Evolutionary conservation across 2,888 invertebrate species (phyloP).

Genomic region (Panopea generosa): DNA sequence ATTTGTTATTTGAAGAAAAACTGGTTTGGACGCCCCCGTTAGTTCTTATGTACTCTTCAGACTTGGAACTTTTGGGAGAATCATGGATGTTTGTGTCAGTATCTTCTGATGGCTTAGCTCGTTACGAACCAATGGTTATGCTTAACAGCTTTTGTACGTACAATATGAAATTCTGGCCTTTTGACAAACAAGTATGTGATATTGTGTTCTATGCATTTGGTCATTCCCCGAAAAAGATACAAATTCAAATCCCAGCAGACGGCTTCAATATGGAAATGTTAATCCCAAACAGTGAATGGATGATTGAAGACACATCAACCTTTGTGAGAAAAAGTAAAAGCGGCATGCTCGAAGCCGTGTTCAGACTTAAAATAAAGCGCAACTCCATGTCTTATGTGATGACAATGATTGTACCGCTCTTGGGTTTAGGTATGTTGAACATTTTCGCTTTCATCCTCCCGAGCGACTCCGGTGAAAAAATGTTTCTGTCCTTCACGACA

Average conservation of each 20-base stretch:
- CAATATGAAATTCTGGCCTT: slow-evolving; percentile 51
- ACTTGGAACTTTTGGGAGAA: slow-evolving; percentile 8
- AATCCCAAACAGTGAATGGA: slow-evolving; percentile 10
- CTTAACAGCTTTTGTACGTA: slow-evolving; percentile 26
- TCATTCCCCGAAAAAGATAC: neutral
- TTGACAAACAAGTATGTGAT: slow-evolving; percentile 43
- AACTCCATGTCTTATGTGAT: slow-evolving; percentile 3
- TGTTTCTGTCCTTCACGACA: slow-evolving; percentile 16
- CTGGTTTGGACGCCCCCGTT: slow-evolving; percentile 39
- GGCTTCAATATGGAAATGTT: neutral
- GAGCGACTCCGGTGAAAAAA: slow-evolving; percentile 23
- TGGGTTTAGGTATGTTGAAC: neutral
- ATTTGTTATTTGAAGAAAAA: slow-evolving; percentile 11
- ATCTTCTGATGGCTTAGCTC: slow-evolving; percentile 14
- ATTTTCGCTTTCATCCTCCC: slow-evolving; percentile 17
- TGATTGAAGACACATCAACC: neutral
- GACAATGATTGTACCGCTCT: slow-evolving; percentile 9
- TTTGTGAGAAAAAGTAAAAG: neutral
- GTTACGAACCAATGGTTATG: slow-evolving; percentile 8
- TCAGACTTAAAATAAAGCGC: slow-evolving; percentile 7
- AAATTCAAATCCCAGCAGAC: neutral
- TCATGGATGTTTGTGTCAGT: slow-evolving; percentile 17
- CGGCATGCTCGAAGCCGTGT: neutral
- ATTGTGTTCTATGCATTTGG: slow-evolving; percentile 14
- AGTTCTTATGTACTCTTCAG: slow-evolving; percentile 5